Conservation (phyloP, 2,113 vertebrate genomes). For the Mystacornis crossleyi region DNA sequence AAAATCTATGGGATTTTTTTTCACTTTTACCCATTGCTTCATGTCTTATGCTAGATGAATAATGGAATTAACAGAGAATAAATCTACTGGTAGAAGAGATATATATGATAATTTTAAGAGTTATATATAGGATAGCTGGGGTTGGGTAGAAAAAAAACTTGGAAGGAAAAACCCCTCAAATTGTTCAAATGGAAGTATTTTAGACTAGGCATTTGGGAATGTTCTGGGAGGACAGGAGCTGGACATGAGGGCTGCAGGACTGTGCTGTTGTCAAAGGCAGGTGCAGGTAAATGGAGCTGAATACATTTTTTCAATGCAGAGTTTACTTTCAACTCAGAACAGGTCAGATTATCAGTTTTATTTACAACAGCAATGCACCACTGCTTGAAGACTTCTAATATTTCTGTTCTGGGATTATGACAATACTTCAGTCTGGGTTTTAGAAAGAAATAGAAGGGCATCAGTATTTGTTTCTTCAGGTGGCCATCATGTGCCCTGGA, state of each 20-base stretch:
- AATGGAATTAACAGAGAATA: not conserved
- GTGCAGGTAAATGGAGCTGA: not conserved
- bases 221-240: not conserved
- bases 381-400: not conserved
- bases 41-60: not conserved
- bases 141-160: not conserved
- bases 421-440: not conserved
- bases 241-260: not conserved
- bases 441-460: not conserved
- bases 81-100: not conserved
- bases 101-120: not conserved
- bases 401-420: not conserved
- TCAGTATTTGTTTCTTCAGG: not conserved
- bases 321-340: not conserved
- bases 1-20: not conserved
- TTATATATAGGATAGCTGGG: not conserved
- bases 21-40: not conserved
- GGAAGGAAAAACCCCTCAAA: fast-evolving
- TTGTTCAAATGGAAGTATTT: not conserved
- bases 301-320: not conserved
- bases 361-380: not conserved
- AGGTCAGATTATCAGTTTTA: not conserved
- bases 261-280: not conserved
- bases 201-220: not conserved
- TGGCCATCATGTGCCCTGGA: not conserved